Conservation (phyloP, 1,140 invertebrate species). For the Drosophila bipectinata region DNA sequence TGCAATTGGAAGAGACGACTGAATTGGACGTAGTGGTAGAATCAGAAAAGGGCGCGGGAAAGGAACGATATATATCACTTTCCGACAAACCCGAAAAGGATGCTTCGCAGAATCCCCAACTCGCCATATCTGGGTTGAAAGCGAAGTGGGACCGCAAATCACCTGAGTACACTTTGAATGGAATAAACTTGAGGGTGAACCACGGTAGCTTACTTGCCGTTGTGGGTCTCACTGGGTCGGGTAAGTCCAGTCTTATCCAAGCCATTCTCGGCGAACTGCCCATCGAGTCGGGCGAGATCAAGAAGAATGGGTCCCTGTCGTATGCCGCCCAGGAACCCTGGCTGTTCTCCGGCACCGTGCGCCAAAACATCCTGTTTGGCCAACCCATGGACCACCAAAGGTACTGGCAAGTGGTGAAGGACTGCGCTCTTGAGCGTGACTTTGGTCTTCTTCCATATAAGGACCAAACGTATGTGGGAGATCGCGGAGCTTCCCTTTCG, state of each 20-base stretch:
- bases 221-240: conserved; percentile 89
- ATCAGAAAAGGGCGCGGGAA: conserved; percentile 39
- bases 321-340: conserved; percentile 97
- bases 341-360: conserved; percentile 91
- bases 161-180: conserved; percentile 85
- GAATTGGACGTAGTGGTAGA: conserved; percentile 64
- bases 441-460: conserved; percentile 90
- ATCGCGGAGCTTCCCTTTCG: conserved; percentile 92
- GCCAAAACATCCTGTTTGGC: conserved; percentile 96
- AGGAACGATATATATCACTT: conserved; percentile 68
- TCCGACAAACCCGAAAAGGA: conserved; percentile 45
- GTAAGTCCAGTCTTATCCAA: conserved; percentile 92
- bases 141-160: conserved; percentile 79
- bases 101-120: conserved; percentile 25
- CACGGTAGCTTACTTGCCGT: conserved; percentile 88
- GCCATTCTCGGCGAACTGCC: conserved; percentile 92
- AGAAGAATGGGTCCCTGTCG: conserved; percentile 90
- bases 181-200: conserved; percentile 87
- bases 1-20: conserved; percentile 87
- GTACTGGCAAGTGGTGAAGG: conserved; percentile 90
- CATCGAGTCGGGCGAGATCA: conserved; percentile 87
- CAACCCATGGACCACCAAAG: conserved; percentile 88
- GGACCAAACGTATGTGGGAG: conserved; percentile 94
- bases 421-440: conserved; percentile 91
- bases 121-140: conserved; percentile 52